phyloP scores from a whole-genome alignment of 1,140 invertebrate species.

The Drosophila mojavensis region DNA sequence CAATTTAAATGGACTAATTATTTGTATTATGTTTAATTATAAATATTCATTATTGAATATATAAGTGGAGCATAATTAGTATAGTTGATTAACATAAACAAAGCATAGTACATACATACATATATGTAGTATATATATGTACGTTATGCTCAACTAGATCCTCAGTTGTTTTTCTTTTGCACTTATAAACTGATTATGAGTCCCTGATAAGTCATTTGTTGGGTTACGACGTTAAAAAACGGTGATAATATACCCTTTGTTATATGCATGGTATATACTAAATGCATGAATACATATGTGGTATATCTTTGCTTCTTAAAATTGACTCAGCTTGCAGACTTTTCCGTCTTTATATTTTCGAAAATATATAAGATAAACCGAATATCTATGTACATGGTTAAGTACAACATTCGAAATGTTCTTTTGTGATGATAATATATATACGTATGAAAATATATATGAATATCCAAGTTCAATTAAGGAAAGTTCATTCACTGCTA shows the following conservation, averaged over 20 bases:
- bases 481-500: slow-evolving; percentile 22
- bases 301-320: slow-evolving; percentile 8
- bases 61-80: not conserved
- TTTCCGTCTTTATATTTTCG: slow-evolving; percentile 27
- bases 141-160: not conserved
- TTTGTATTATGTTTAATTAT: slow-evolving; percentile 17
- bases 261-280: slow-evolving; percentile 3
- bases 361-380: slow-evolving; percentile 20
- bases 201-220: slow-evolving; percentile 17
- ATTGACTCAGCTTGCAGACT: slow-evolving; percentile 13
- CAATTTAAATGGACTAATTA: slow-evolving; percentile 19
- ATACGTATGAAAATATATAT: not conserved
- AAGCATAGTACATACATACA: not conserved
- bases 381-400: not conserved
- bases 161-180: slow-evolving; percentile 8
- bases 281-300: not conserved
- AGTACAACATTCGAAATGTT: not conserved
- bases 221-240: not conserved
- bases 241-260: slow-evolving; percentile 5
- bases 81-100: not conserved
- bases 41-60: slow-evolving; percentile 14
- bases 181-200: slow-evolving; percentile 25
- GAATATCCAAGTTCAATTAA: slow-evolving; percentile 26
- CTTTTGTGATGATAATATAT: slow-evolving; percentile 3
- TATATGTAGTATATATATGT: not conserved